Conservation (phyloP, 1,140 invertebrate species). For the Anastatus disparis region DNA sequence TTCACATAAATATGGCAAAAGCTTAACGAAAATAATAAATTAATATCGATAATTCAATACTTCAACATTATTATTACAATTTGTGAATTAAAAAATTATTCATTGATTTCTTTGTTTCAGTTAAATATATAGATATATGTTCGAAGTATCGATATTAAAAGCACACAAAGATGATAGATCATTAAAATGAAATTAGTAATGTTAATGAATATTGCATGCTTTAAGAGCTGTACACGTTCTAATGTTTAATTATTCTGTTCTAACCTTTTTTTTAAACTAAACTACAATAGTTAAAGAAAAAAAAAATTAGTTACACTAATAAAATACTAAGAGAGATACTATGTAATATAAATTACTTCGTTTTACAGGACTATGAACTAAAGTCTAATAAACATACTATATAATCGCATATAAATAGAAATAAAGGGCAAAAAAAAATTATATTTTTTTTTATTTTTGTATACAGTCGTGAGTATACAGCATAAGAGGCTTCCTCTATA, state of each 20-base stretch:
- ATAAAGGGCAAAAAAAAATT: slow-evolving; percentile 6
- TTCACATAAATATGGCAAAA: neutral
- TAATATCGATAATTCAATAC: neutral
- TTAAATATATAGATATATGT: no score
- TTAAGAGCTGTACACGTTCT: neutral
- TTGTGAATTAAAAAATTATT: no score
- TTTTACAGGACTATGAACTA: neutral
- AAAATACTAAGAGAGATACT: neutral
- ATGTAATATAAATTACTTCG: neutral
- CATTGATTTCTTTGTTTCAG: neutral
- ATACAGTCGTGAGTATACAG: slow-evolving; percentile 13
- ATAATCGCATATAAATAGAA: slow-evolving; percentile 2
- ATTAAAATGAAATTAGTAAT: neutral
- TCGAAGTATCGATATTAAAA: neutral
- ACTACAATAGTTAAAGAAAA: slow-evolving; percentile 3
- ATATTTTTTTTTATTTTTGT: no score
- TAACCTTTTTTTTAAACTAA: slow-evolving; percentile 18
- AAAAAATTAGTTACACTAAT: slow-evolving; percentile 6
- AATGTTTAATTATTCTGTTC: slow-evolving; percentile 11
- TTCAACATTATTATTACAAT: no score
- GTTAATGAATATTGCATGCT: slow-evolving; percentile 8
- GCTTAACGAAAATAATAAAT: neutral
- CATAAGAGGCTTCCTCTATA: slow-evolving; percentile 2
- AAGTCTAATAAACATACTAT: neutral
- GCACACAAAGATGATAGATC: neutral